A percentile compares a stretch with the other conserved stretches of the same genome.
These are phyloP conservation scores for Dreissena rostriformis DNA, from an alignment of 1,140 invertebrate species.

Conservation along the genomic window DNA sequence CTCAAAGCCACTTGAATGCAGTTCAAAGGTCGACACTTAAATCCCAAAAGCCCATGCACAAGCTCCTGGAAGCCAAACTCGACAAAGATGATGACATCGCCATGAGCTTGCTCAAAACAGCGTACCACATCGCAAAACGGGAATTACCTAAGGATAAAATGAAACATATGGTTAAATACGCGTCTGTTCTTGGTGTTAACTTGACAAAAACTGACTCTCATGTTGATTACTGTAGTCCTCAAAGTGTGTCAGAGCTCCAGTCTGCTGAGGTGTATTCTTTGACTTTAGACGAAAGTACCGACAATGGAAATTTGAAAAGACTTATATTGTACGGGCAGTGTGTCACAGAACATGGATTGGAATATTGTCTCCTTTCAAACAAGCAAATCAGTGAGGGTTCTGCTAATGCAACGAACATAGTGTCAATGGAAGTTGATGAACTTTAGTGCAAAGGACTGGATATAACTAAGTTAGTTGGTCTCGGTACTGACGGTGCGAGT, in stretches of 20 bases:
- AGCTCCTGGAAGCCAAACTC: not conserved
- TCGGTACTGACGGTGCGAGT: conserved; percentile 26
- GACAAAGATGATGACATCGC: conserved; percentile 10
- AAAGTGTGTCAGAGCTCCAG: conserved; percentile 22
- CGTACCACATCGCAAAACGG: conserved; percentile 17
- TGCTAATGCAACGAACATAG: conserved; percentile 5
- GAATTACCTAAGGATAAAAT: conserved; percentile 16
- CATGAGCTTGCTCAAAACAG: not conserved
- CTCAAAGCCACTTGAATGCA: conserved; percentile 5
- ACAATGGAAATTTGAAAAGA: not conserved
- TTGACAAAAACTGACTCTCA: not conserved
- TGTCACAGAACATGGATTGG: conserved; percentile 5
- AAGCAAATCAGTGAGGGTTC: conserved; percentile 20
- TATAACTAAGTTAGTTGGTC: conserved; percentile 15
- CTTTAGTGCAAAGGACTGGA: conserved; percentile 11
- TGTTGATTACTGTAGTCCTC: not conserved
- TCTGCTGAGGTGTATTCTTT: not conserved
- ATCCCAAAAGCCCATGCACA: conserved; percentile 13
- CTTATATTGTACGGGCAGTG: not conserved
- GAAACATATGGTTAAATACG: not conserved
- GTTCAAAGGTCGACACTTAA: conserved; percentile 4
- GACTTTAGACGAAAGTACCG: conserved; percentile 6
- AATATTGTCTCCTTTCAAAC: conserved; percentile 20
- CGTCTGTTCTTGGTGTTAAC: not conserved
- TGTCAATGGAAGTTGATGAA: conserved; percentile 11